phyloP scores from a whole-genome alignment of 1,140 invertebrate genomes.

The Phenacoccus solenopsis region DNA sequence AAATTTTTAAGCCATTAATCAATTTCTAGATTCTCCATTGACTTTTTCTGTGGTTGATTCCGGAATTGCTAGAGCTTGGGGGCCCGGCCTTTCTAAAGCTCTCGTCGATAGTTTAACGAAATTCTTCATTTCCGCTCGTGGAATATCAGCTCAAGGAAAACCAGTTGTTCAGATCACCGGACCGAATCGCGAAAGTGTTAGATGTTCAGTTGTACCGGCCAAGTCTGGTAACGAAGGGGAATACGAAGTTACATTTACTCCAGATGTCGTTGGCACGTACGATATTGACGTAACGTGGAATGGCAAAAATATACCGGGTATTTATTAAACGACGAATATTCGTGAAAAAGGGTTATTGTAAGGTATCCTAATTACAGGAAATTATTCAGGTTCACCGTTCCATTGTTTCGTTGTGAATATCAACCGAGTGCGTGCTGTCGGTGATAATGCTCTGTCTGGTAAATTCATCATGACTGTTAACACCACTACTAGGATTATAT shows the following conservation, averaged over 20 bases:
- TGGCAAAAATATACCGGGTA: slow-evolving; percentile 43
- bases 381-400: slow-evolving; percentile 27
- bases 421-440: slow-evolving; percentile 26
- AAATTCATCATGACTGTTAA: slow-evolving; percentile 27
- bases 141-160: slow-evolving; percentile 7
- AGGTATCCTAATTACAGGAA: no score
- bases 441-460: slow-evolving; percentile 22
- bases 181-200: slow-evolving; percentile 43
- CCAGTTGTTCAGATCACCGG: slow-evolving; percentile 41
- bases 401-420: slow-evolving; percentile 27
- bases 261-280: slow-evolving; percentile 57
- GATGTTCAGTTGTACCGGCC: slow-evolving; percentile 37
- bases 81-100: slow-evolving; percentile 45
- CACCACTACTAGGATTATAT: slow-evolving; percentile 52
- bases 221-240: slow-evolving; percentile 33
- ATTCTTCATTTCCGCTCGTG: slow-evolving; percentile 20
- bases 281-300: slow-evolving; percentile 59
- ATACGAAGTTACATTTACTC: slow-evolving; percentile 52
- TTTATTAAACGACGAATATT: no score
- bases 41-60: slow-evolving; percentile 48
- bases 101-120: slow-evolving; percentile 36
- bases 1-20: no score
- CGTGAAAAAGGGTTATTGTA: no score
- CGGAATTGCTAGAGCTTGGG: slow-evolving; percentile 45
- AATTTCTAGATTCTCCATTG: slow-evolving; percentile 40